Evolutionary conservation across 2,797 vertebrate species (phyloP).

Genomic region (Diplodus puntazzo): DNA sequence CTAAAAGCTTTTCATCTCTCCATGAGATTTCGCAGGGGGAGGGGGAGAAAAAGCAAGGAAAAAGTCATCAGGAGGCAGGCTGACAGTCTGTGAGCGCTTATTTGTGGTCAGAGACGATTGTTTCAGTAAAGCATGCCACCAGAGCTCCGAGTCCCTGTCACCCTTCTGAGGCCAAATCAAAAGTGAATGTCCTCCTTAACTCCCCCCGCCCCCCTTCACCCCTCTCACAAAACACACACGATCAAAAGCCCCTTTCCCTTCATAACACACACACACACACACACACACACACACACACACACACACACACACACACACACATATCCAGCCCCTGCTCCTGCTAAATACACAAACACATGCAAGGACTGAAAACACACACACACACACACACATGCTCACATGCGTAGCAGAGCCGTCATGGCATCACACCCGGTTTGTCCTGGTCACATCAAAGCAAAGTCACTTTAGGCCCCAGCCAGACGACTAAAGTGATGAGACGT

Average conservation of each 20-base stretch:
- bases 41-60: constrained; percentile 49
- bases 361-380: constrained; percentile 40
- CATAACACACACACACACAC: constrained; percentile 28
- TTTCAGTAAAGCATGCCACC: constrained; percentile 80
- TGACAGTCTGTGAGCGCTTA: constrained; percentile 65
- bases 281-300: constrained; percentile 40
- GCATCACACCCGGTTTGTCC: constrained; percentile 77
- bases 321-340: constrained; percentile 22
- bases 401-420: constrained; percentile 65
- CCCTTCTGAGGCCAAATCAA: constrained; percentile 78
- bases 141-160: constrained; percentile 80
- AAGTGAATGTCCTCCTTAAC: constrained; percentile 80
- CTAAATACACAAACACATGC: constrained; percentile 58
- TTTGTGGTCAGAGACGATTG: constrained; percentile 70
- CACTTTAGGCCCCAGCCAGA: constrained; percentile 77
- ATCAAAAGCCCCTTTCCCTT: constrained; percentile 46
- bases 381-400: constrained; percentile 61
- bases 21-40: constrained; percentile 65
- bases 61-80: constrained; percentile 65
- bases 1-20: constrained; percentile 70
- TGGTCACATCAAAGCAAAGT: constrained; percentile 80
- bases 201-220: constrained; percentile 26
- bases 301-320: constrained; percentile 41
- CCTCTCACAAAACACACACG: constrained; percentile 28
- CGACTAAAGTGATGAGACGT: constrained; percentile 78